Evolutionary conservation across 2,113 vertebrate species (phyloP).

Genomic region (Vidua macroura): DNA sequence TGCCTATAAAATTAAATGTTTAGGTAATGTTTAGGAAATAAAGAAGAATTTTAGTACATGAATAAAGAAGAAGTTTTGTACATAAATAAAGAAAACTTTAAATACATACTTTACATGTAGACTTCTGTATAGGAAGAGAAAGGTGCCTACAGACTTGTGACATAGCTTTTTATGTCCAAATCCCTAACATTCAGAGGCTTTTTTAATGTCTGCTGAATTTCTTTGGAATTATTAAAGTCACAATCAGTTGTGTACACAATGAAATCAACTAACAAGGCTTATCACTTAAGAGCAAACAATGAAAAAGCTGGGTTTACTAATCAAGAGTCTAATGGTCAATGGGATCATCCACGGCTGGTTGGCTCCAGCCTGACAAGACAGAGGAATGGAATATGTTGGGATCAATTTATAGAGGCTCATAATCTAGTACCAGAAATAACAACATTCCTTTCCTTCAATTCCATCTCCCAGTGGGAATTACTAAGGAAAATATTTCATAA

Average conservation of each 20-base stretch:
- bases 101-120: background rate
- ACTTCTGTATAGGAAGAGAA: background rate
- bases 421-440: background rate
- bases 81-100: background rate
- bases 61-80: background rate
- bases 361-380: background rate
- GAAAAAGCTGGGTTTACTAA: background rate
- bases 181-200: background rate
- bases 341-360: background rate
- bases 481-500: background rate
- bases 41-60: background rate
- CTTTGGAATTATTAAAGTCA: background rate
- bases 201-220: background rate
- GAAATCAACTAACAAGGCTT: background rate
- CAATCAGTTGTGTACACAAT: background rate
- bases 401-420: background rate
- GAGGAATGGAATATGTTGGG: background rate
- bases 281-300: background rate
- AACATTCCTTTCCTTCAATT: background rate
- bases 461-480: background rate
- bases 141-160: background rate
- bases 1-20: background rate
- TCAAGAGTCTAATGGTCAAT: background rate
- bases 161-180: background rate
- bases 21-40: background rate